A percentile compares a stretch with the other conserved stretches of the same genome.
Evolutionary conservation across 1,140 invertebrate species (phyloP).

Genomic region (Doryteuthis pealeii): DNA sequence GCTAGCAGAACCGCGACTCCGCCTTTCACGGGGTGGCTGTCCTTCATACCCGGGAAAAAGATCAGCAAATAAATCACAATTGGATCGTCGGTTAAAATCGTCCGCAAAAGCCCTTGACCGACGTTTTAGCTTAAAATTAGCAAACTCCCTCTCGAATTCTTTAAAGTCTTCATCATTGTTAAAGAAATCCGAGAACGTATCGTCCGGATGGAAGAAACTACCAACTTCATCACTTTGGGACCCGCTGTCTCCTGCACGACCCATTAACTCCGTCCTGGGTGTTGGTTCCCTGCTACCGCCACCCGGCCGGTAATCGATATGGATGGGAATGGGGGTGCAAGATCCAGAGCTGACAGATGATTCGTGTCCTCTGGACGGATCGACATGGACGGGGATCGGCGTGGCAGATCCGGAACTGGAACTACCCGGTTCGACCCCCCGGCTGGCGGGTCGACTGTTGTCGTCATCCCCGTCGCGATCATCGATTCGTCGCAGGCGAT

Average conservation of each 20-base stretch:
- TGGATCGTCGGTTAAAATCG: conserved; percentile 37
- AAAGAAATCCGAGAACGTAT: conserved; percentile 52
- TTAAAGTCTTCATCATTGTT: conserved; percentile 53
- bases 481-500: conserved; percentile 12
- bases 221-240: conserved; percentile 7
- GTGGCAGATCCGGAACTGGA: not conserved
- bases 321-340: too few species aligned
- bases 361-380: not conserved
- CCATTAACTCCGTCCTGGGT: conserved; percentile 12
- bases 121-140: conserved; percentile 42
- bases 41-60: conserved; percentile 11
- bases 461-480: not conserved
- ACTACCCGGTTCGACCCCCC: not conserved
- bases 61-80: conserved; percentile 51
- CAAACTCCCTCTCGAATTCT: conserved; percentile 51
- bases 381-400: not conserved
- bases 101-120: conserved; percentile 38
- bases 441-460: not conserved
- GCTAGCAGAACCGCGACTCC: conserved; percentile 44
- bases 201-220: conserved; percentile 20
- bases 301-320: too few species aligned
- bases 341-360: too few species aligned
- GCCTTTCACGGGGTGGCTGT: conserved; percentile 12
- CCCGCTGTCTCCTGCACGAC: conserved; percentile 37
- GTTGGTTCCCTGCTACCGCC: too few species aligned